A percentile compares a stretch with the other conserved stretches of the same genome.
phyloP scores from a whole-genome alignment of 2,888 invertebrate genomes.

The Andricus quercusramuli region DNA sequence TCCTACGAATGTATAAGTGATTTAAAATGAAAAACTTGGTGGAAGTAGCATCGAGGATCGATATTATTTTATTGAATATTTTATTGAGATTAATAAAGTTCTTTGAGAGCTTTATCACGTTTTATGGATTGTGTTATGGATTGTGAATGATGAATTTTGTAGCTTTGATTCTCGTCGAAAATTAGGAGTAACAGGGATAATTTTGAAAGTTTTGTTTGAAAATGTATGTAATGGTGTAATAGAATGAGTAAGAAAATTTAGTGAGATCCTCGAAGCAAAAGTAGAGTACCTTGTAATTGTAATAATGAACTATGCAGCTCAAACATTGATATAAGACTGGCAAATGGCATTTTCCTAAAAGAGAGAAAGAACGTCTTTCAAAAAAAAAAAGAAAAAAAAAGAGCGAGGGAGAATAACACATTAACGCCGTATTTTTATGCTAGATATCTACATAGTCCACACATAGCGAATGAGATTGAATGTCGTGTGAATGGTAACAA shows the following conservation, averaged over 20 bases:
- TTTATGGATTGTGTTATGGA: not conserved
- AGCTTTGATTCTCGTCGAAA: not conserved
- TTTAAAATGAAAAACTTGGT: not conserved
- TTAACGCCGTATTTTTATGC: conserved; percentile 71
- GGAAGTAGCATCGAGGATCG: conserved; percentile 17
- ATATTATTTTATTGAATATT: not conserved
- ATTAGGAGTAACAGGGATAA: not conserved
- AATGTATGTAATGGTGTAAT: not conserved
- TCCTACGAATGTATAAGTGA: not conserved
- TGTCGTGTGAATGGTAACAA: conserved; percentile 64
- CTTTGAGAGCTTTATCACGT: not conserved
- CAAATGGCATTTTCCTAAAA: conserved; percentile 66
- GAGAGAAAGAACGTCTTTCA: conserved; percentile 50
- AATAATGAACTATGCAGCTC: conserved; percentile 54
- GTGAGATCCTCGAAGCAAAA: not conserved
- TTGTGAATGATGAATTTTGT: not conserved
- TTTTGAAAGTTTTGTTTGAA: not conserved
- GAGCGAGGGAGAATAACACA: conserved; percentile 60
- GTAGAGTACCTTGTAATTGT: conserved; percentile 37
- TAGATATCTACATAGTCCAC: conserved; percentile 61
- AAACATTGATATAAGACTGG: conserved; percentile 66
- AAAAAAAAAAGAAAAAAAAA: conserved; percentile 1
- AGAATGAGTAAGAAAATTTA: not conserved
- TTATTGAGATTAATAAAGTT: not conserved
- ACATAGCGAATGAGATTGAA: conserved; percentile 61